Evolutionary conservation across 2,797 vertebrate species (phyloP), one percentile per base, ranked within the genome.

Genomic region (Eupleurogrammus muticus): DNA sequence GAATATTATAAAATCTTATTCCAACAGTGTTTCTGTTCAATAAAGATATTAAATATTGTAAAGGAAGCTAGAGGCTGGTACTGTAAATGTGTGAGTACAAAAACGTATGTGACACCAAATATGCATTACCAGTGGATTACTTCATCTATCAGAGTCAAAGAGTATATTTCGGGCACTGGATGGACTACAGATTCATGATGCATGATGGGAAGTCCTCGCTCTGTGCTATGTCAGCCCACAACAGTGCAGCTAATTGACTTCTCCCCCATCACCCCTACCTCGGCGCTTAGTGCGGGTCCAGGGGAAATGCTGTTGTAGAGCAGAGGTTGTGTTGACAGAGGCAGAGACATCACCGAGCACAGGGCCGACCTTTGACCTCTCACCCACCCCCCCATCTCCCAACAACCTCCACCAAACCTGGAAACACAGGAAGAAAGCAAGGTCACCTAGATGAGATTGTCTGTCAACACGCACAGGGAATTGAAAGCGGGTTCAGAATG

Each of bases 291-390:
- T 53, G 62, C 32, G 82, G 82, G 88, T 89, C 69, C 66, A 69
- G 80, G 74, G 82, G 77, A 85, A 87, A 85, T 58, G 61, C 54
- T 70, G 79, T 87, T 77, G 81, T 77, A 63, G 84, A 88, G 80
- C 87, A 89, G 89, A 85, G 86, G 87, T 82, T 86, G 91, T 90
- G 90, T 91, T 92, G 90, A 91, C 87, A 90, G 90, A 89, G 84
- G 52, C 84, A 13, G 68, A 83, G 86, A 87, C 89, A 81, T 87
- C 81, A 32, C 77, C 44, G 32, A 83, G 81, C 88, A 85, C 81
- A 70, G 80, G 85, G 81, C 74, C 19, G 79, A 93, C 90, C 87
- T 91, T 83, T 88, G 57, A 87, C 89, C 92, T 84, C 78, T 84
- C 78, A 76, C 77, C 84, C 55, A 3, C 3, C 28, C 28, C 28